phyloP scores from a whole-genome alignment of 2,113 vertebrate species.

The Xerus inauris region DNA sequence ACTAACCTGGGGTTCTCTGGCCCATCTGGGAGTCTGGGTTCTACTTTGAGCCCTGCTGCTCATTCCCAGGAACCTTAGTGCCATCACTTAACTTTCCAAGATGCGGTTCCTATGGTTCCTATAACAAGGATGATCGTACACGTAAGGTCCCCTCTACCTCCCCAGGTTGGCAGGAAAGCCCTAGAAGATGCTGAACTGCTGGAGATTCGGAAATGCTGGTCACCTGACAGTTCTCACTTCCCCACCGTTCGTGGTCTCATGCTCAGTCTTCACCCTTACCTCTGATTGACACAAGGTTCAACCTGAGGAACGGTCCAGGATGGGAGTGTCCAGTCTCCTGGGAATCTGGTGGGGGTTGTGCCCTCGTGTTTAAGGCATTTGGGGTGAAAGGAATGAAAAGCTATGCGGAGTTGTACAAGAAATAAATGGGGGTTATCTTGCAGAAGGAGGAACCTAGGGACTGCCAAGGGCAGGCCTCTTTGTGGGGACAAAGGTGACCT shows the following conservation, averaged over 20 bases:
- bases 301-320: neutral
- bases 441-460: neutral
- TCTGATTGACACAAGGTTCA: neutral
- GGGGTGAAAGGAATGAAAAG: neutral
- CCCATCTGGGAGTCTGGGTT: neutral
- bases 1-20: no score
- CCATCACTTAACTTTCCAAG: neutral
- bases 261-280: neutral
- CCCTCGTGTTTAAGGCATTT: neutral
- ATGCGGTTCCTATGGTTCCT: neutral
- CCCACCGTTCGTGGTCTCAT: neutral
- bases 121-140: neutral
- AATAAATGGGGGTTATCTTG: neutral
- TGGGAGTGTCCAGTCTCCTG: no score
- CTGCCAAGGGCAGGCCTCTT: neutral
- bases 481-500: neutral
- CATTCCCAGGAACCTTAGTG: neutral
- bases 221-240: neutral
- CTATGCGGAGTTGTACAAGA: neutral
- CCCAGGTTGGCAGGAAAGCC: no score
- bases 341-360: neutral
- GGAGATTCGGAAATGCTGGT: neutral
- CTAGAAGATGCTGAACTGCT: neutral
- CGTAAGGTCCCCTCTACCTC: neutral
- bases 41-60: neutral